A percentile compares a stretch with the other conserved stretches of the same genome.
These are phyloP conservation scores for Pandemis heparana DNA, from an alignment of 2,888 invertebrate genomes.

Conservation along the genomic window DNA sequence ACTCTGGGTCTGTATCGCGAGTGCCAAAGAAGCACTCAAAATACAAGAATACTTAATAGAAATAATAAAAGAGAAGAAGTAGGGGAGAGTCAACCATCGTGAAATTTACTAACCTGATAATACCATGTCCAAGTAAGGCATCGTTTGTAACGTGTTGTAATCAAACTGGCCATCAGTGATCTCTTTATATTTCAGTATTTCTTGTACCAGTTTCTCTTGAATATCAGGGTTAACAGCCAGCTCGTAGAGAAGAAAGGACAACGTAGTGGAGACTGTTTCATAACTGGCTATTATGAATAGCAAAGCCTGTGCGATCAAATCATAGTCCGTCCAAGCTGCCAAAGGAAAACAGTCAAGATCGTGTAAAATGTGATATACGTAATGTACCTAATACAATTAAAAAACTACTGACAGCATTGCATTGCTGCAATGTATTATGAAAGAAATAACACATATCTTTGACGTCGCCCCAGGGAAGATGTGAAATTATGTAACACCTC, in stretches of 20 bases:
- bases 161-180: conserved; percentile 66
- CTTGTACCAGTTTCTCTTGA: conserved; percentile 51
- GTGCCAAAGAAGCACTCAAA: no score
- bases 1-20: no score
- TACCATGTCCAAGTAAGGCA: conserved; percentile 72
- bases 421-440: no score
- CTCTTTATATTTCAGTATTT: conserved; percentile 52
- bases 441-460: no score
- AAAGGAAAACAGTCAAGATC: not conserved
- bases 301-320: conserved; percentile 49
- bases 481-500: no score
- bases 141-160: conserved; percentile 56
- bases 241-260: conserved; percentile 51
- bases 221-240: conserved; percentile 53
- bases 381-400: no score
- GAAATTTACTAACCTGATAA: conserved; percentile 51
- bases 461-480: no score
- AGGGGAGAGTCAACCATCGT: not conserved
- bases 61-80: no score
- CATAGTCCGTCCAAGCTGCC: conserved; percentile 50
- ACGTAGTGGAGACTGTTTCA: conserved; percentile 51
- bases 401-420: no score
- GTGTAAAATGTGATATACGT: no score
- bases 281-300: conserved; percentile 53
- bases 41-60: no score